A percentile compares a stretch with the other conserved stretches of the same genome.
These are phyloP conservation scores for Chionoecetes opilio DNA, from an alignment of 1,140 invertebrate species.

Conservation along the genomic window DNA sequence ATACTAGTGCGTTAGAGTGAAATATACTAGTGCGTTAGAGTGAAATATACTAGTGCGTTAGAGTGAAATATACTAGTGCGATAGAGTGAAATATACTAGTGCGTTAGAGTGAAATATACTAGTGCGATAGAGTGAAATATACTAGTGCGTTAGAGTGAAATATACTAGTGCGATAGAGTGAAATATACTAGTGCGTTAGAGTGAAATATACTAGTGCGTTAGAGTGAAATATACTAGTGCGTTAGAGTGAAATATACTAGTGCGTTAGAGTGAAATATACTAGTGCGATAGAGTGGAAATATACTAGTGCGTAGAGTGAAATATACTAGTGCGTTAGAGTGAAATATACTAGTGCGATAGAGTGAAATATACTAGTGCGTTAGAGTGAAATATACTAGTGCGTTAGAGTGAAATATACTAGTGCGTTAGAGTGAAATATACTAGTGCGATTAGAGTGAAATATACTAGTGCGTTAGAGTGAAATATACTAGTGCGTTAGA, in stretches of 20 bases:
- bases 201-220: background rate
- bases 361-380: no score
- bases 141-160: no score
- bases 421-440: no score
- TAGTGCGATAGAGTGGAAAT: background rate
- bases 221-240: no score
- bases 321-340: background rate
- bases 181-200: no score
- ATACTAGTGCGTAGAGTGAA: no score
- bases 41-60: no score
- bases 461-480: constrained; percentile 9
- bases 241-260: background rate
- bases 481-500: background rate
- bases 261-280: constrained; percentile 12
- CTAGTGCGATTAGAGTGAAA: background rate
- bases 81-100: no score
- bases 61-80: background rate
- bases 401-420: constrained; percentile 20
- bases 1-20: background rate
- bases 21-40: background rate
- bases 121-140: background rate
- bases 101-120: no score
- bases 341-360: background rate
- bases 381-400: background rate
- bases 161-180: background rate